Evolutionary conservation across 2,113 vertebrate species (phyloP), one percentile per base, ranked within the genome.

Genomic region (Merops nubicus): DNA sequence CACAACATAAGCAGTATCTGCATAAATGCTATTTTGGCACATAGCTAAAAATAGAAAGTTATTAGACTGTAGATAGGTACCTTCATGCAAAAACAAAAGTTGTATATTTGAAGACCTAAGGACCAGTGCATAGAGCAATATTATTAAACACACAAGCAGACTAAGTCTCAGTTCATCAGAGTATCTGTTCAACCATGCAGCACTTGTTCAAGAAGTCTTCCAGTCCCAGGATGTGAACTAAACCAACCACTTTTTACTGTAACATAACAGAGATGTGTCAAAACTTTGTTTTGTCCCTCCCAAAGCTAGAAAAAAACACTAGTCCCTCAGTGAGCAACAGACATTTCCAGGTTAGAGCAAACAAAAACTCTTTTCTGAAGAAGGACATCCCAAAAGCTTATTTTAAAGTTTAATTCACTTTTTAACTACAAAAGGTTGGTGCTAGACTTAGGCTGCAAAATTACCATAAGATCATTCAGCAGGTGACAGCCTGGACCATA

Each of bases 401-500:
- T 64, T 85, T 78, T 70, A 11, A 82, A 78, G 15, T 68, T 67
- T 62, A 63, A 67, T 57, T 87, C 15, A 11, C 17, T 34, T 31
- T 68, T 80, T 53, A 48, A 50, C 19, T 33, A 77, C 23, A 47
- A 60, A 48, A 85, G 72, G 29, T 4, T 25, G 47, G 8, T 54
- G 36, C 40, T 76, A 62, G 83, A 56, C 16, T 15, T 31, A 11
- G 33, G 33, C 7, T 86, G 59, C 54, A 72, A 15, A 59, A 89
- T 36, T 13, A 0, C 60, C 23, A 0, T 20, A 48, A 29, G 12
- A 47, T 15, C 1, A 0, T 42, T 31, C 45, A 34, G n/a, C 45
- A 54, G 21, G n/a, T 4, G 34, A 42, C 67, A n/a, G 57, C 22
- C 59, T 38, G 40, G 51, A 15, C 31, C 29, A 47, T 48, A 6